These are phyloP conservation scores for Pachyuromys duprasi DNA, from an alignment of 2,797 vertebrate genomes.

Conservation along the genomic window DNA sequence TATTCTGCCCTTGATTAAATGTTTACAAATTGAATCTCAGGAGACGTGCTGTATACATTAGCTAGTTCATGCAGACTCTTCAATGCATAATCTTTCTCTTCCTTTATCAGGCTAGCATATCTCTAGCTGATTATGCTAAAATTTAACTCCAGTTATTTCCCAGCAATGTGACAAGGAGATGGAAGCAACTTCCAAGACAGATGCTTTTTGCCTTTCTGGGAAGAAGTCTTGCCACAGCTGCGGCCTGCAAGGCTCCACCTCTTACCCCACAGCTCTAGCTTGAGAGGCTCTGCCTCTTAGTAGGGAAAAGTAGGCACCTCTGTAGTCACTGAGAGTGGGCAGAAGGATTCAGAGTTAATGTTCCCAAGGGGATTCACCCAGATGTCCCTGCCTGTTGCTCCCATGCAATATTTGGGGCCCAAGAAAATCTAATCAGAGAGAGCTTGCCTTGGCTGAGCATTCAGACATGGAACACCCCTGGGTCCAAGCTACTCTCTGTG, in stretches of 20 bases:
- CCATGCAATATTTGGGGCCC: background rate
- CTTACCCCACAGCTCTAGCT: background rate
- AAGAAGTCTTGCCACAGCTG: background rate
- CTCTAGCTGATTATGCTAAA: background rate
- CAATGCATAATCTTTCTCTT: background rate
- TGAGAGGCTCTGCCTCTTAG: background rate
- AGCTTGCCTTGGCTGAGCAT: background rate
- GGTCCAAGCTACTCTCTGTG: background rate
- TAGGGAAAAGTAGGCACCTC: background rate
- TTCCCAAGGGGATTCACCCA: background rate
- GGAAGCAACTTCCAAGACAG: background rate
- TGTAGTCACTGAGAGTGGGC: background rate
- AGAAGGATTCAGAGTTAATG: background rate
- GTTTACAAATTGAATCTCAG: background rate
- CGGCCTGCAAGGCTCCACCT: background rate
- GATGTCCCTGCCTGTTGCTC: background rate
- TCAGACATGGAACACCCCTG: background rate
- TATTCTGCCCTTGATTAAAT: conserved; percentile 9
- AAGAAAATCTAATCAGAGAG: background rate
- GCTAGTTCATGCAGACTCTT: background rate
- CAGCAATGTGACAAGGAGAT: background rate
- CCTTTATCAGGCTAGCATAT: background rate
- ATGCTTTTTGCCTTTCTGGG: conserved; percentile 6
- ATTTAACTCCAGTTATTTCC: conserved; percentile 21
- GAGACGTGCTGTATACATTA: background rate